Conservation (phyloP, 2,113 vertebrate genomes). For the Coptodon rendalli region DNA sequence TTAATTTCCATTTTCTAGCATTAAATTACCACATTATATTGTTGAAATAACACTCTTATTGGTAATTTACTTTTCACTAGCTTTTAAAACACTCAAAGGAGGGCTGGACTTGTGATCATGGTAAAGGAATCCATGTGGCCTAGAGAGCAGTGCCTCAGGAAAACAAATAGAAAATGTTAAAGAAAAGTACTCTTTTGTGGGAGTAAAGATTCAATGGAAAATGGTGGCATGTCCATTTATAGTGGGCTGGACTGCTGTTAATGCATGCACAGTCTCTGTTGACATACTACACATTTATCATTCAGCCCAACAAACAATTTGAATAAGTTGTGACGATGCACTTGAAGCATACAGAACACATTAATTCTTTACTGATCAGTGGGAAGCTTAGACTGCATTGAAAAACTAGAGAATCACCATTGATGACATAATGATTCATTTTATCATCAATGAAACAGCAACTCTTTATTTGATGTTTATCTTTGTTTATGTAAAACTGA, state of each 20-base stretch:
- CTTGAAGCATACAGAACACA: neutral
- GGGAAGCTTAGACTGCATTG: neutral
- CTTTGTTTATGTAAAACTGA: neutral
- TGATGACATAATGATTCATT: neutral
- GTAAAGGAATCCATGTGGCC: neutral
- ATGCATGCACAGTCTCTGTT: constrained; percentile 27
- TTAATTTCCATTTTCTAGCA: neutral
- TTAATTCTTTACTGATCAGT: neutral
- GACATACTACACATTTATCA: constrained; percentile 19
- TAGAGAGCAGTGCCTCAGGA: fast-evolving
- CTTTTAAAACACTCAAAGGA: neutral
- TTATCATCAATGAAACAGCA: neutral
- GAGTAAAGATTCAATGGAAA: neutral
- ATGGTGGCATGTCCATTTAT: neutral
- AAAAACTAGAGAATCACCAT: neutral
- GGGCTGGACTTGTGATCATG: neutral
- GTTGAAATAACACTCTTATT: neutral
- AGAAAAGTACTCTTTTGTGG: neutral
- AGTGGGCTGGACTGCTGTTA: neutral
- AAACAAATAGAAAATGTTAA: neutral
- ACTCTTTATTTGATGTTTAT: neutral
- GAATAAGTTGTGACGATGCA: neutral
- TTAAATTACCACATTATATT: neutral
- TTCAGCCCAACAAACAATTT: neutral
- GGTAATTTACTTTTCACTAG: neutral